Evolutionary conservation across 2,888 invertebrate genomes (phyloP).

Genomic region (Ceramica pisi): DNA sequence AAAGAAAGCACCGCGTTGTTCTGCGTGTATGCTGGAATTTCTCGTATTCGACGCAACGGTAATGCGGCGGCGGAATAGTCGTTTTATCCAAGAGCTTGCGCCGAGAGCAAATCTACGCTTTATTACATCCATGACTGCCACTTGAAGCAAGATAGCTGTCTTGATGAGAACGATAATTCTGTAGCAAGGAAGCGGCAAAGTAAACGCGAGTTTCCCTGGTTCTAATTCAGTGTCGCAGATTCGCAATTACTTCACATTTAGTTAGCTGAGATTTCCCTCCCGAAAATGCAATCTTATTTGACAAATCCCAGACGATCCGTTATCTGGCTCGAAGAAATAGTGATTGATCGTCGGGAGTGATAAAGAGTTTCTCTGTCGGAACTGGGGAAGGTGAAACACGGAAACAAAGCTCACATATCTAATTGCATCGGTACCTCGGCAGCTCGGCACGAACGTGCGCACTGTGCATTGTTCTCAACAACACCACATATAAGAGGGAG

Average conservation of each 20-base stretch:
- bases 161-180: slow-evolving; percentile 72
- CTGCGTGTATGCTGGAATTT: slow-evolving; percentile 60
- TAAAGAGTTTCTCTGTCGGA: slow-evolving; percentile 78
- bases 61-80: slow-evolving; percentile 65
- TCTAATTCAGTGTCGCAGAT: slow-evolving; percentile 70
- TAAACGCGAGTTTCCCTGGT: slow-evolving; percentile 65
- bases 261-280: slow-evolving; percentile 67
- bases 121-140: slow-evolving; percentile 66
- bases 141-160: slow-evolving; percentile 68
- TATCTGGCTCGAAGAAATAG: slow-evolving; percentile 73
- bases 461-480: slow-evolving; percentile 75
- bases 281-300: slow-evolving; percentile 71
- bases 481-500: slow-evolving; percentile 68
- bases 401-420: slow-evolving; percentile 79
- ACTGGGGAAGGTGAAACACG: slow-evolving; percentile 75
- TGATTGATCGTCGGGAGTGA: slow-evolving; percentile 76
- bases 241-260: slow-evolving; percentile 71
- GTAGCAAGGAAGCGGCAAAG: slow-evolving; percentile 66
- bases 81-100: slow-evolving; percentile 66
- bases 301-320: slow-evolving; percentile 73
- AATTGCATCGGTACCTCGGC: slow-evolving; percentile 73
- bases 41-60: slow-evolving; percentile 62
- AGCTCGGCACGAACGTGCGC: slow-evolving; percentile 72
- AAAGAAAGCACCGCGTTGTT: slow-evolving; percentile 64
- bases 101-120: slow-evolving; percentile 69